A percentile compares a stretch with the other conserved stretches of the same genome.
Conservation (phyloP, 2,797 vertebrate genomes). For the Tapera naevia region DNA sequence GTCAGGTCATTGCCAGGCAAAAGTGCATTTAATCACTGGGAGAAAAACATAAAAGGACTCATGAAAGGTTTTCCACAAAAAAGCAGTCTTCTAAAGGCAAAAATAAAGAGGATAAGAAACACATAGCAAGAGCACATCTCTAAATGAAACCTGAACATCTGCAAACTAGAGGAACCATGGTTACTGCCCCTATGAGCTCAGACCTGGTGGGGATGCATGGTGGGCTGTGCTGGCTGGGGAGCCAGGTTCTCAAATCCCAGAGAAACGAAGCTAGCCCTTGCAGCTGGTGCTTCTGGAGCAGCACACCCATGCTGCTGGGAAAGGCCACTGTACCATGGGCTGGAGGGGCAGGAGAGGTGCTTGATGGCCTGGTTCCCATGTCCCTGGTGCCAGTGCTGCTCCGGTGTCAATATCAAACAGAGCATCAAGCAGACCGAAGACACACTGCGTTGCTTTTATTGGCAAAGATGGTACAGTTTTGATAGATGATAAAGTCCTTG, state of each 20-base stretch:
- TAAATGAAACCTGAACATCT: not conserved
- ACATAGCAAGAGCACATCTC: rapidly evolving
- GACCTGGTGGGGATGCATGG: not conserved
- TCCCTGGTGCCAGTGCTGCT: not conserved
- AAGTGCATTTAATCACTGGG: not conserved
- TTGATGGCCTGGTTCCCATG: not conserved
- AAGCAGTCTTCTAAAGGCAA: not conserved
- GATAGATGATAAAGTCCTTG: not conserved
- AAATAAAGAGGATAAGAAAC: not conserved
- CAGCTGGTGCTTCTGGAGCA: not conserved
- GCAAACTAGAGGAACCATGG: rapidly evolving
- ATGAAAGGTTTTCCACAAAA: not conserved
- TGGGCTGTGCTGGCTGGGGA: not conserved
- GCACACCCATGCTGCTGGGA: not conserved
- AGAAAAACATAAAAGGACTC: not conserved
- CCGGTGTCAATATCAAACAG: not conserved
- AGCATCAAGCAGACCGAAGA: not conserved
- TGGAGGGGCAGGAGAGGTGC: not conserved
- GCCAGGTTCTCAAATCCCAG: not conserved
- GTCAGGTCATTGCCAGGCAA: not conserved
- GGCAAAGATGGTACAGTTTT: not conserved
- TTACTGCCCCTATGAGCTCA: not conserved
- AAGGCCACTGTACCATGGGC: not conserved
- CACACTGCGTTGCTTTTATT: not conserved
- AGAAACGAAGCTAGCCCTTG: not conserved